Percentiles rank a stretch among this genome's conserved stretches.
These are phyloP conservation scores for Agrotis exclamationis DNA, from an alignment of 2,888 invertebrate species.

Conservation along the genomic window DNA sequence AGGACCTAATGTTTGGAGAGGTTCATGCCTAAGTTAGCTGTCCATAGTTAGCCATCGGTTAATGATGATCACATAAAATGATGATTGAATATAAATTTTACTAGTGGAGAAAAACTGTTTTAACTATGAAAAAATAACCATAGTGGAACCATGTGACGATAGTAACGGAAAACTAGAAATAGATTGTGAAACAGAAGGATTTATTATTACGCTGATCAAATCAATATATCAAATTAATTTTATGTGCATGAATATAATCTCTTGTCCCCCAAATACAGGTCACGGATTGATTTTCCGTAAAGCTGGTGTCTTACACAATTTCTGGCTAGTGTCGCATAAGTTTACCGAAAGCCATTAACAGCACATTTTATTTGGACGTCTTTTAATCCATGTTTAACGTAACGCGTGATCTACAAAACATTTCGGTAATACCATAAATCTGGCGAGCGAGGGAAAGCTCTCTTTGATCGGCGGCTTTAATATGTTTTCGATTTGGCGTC, in stretches of 20 bases:
- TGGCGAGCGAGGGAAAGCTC: conserved; percentile 77
- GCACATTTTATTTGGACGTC: conserved; percentile 52
- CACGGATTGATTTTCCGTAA: conserved; percentile 10
- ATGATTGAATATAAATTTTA: not conserved
- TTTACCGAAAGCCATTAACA: conserved; percentile 29
- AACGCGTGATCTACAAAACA: conserved; percentile 63
- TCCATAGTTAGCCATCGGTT: too few species aligned
- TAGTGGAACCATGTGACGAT: not conserved
- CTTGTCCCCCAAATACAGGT: not conserved
- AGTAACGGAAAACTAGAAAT: not conserved
- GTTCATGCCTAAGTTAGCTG: too few species aligned
- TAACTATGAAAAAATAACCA: not conserved
- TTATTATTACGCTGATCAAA: not conserved
- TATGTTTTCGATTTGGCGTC: conserved; percentile 86
- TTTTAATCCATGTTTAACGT: conserved; percentile 59
- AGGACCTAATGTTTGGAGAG: too few species aligned
- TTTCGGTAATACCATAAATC: conserved; percentile 76
- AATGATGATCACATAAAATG: not conserved
- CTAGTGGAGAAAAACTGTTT: not conserved
- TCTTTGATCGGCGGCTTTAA: conserved; percentile 88
- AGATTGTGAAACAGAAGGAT: not conserved
- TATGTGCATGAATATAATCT: not conserved
- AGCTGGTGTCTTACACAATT: conserved; percentile 14
- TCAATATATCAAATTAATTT: not conserved
- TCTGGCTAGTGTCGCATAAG: conserved; percentile 40